A percentile compares a stretch with the other conserved stretches of the same genome.
phyloP scores from a whole-genome alignment of 2,888 invertebrate species.

The Watsonalla cultraria region DNA sequence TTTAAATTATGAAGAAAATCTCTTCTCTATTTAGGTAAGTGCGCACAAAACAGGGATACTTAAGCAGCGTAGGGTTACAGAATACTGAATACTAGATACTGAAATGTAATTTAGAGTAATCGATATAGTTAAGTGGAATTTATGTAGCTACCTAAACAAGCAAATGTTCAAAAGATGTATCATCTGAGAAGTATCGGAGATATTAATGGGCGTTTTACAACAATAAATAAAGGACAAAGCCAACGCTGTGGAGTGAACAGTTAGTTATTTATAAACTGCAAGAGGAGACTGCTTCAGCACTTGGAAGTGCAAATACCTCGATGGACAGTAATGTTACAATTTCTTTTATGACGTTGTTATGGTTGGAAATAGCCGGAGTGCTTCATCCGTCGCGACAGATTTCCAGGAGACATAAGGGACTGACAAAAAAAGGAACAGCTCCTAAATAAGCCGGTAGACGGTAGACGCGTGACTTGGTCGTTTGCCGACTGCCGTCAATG shows the following conservation, averaged over 20 bases:
- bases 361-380: conserved; percentile 57
- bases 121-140: no score
- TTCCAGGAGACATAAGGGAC: conserved; percentile 61
- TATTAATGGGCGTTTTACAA: neutral
- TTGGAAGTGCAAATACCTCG: conserved; percentile 11
- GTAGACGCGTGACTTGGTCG: conserved; percentile 17
- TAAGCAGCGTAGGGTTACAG: no score
- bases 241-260: neutral
- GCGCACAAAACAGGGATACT: no score
- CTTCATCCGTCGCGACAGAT: conserved; percentile 48
- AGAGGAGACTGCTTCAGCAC: conserved; percentile 9
- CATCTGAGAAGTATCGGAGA: neutral
- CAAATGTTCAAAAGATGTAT: neutral
- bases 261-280: neutral
- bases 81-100: no score
- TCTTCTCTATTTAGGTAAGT: no score
- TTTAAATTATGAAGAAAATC: no score
- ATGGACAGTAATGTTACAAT: conserved; percentile 17
- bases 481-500: conserved; percentile 7
- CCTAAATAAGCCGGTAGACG: conserved; percentile 44
- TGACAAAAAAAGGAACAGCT: conserved; percentile 56
- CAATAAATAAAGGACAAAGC: neutral
- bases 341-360: conserved; percentile 18
- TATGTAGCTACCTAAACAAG: no score
- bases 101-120: no score